Base-by-base conservation (phyloP, 2,888 invertebrate genomes). In the Rosalia funebris region DNA sequence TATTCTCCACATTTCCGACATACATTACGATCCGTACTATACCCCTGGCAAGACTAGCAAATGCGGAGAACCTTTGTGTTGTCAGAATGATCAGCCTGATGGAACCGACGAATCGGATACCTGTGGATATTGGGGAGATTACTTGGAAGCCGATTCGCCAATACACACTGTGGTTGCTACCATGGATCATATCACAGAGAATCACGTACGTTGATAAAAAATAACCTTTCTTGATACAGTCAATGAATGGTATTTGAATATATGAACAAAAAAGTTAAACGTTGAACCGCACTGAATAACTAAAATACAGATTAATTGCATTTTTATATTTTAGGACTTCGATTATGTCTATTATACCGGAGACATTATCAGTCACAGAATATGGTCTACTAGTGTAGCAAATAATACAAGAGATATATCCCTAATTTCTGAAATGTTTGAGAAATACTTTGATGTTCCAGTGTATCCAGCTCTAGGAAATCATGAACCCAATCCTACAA, bases 101-200 rank as follows among this genome's bases (percentile, higher is more conserved):
- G 81, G 84, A 0, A 71, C 67, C 2, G 58, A 63, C 31, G 59
- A 70, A 1, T 69, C 68, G 11, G 72, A 77, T 14, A 79, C 79
- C 0, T 93, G 94, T 0, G 93, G 93, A 0, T 87, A 83, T 70
- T 95, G 93, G 92, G 92, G 93, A 0, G 91, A 92, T 74, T 92
- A 90, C 71, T 85, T 90, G 52, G 81, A 86, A 56, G 95, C 95
- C 70, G 95, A 95, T 77, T 81, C 87, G 0, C 91, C 95, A 0
- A 81, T 85, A 81, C 85, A 89, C 76, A 85, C 89, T 0, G 83
- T 90, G 16, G 86, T 88, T 52, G 87, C 5, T 2, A n/a, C 34
- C 7, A 10, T 34, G 34, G 34, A 34, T n/a, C 7, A 34, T 3
- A 34, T 34, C 10, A 11, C 2, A 10, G 11, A 61, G 10, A 66